Base-by-base conservation (phyloP, 2,113 vertebrate species). In the Actinemys pallida region DNA sequence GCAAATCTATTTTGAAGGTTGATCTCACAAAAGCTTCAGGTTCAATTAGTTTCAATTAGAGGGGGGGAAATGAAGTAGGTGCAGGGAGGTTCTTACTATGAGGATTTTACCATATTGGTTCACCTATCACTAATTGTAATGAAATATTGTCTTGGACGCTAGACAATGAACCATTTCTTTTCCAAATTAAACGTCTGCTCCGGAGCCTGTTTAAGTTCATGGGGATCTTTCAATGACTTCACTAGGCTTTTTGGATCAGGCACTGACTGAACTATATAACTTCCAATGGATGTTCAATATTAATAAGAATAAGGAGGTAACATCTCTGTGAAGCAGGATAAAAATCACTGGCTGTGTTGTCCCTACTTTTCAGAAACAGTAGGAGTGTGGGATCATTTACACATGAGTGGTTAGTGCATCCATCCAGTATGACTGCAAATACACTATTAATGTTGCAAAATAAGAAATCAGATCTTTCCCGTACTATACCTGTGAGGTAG, bases 401-500 rank as follows among this genome's bases (percentile, higher is more conserved):
- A 3, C 14, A 31, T 49, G 45, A 22, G 4, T 0, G 80, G 65
- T 72, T 11, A 9, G 49, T 45, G 0, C 10, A 56, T 81, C 57
- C 92, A 89, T 50, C 42, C 1, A 3, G 45, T 16, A 65, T 50
- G 24, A 12, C 25, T 50, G 27, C 35, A 90, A 94, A 91, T 17
- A 42, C 0, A 1, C 45, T 72, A 22, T 5, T 14, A 52, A 35
- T 22, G 83, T 1, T 52, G 2, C 35, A 59, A 87, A 42, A 1
- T 24, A 80, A 90, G 31, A 69, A 82, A 82, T 27, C 0, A 27
- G n/a, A 54, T 39, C 5, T 53, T 27, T 52, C 50, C 42, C 47
- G 10, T 35, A 50, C 10, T 12, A 29, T 98, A 99, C 99, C 99
- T 99, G 99, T 99, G 98, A 99, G 99, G 98, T 99, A 99, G 91